Conservation (phyloP, 2,888 invertebrate genomes). For the Falcaria lacertinaria region DNA sequence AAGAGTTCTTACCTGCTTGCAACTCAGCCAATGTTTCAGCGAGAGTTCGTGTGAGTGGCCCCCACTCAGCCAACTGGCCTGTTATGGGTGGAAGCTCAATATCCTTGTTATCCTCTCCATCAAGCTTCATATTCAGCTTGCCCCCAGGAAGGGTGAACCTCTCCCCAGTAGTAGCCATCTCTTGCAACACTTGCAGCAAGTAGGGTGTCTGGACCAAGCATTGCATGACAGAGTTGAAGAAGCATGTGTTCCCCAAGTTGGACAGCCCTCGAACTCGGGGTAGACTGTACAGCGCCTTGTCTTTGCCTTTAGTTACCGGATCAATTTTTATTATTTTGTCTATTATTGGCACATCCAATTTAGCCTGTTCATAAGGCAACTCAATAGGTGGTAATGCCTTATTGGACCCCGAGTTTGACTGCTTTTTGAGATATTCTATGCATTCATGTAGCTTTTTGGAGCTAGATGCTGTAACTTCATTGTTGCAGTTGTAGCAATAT, state of each 20-base stretch:
- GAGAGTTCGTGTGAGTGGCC: conserved; percentile 82
- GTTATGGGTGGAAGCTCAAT: conserved; percentile 81
- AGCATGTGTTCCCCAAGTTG: conserved; percentile 98
- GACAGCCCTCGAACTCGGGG: conserved; percentile 87
- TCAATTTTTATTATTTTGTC: conserved; percentile 42
- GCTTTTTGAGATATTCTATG: conserved; percentile 85
- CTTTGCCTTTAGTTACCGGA: conserved; percentile 47
- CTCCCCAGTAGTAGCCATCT: conserved; percentile 84
- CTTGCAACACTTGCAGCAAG: conserved; percentile 84
- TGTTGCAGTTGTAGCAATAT: conserved; percentile 90
- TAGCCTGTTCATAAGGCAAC: conserved; percentile 42
- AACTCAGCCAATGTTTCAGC: conserved; percentile 85
- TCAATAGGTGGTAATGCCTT: conserved; percentile 61
- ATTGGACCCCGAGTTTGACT: conserved; percentile 44
- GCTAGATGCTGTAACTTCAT: conserved; percentile 81
- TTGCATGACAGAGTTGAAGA: conserved; percentile 98
- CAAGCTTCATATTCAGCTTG: conserved; percentile 73
- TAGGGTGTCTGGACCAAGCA: conserved; percentile 93
- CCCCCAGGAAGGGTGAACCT: conserved; percentile 87
- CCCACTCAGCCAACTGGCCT: conserved; percentile 85
- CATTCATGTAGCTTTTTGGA: conserved; percentile 86
- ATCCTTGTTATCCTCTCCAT: conserved; percentile 66
- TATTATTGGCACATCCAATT: conserved; percentile 41
- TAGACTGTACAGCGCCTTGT: conserved; percentile 52
- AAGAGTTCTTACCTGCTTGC: conserved; percentile 68